Conservation (phyloP, 2,113 vertebrate species). For the Menura novaehollandiae region DNA sequence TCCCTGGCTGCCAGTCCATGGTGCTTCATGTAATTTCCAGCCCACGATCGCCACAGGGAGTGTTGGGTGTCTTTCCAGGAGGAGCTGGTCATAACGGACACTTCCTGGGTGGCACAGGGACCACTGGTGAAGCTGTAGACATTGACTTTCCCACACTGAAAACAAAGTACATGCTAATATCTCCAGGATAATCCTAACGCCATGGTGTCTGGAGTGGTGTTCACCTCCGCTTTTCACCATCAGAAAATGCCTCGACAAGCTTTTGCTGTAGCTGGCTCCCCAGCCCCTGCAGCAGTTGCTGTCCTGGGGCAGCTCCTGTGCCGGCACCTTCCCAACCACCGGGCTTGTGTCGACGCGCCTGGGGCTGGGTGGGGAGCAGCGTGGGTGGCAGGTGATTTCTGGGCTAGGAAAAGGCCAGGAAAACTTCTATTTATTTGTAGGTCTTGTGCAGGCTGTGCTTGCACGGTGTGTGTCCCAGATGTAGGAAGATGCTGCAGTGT, state of each 20-base stretch:
- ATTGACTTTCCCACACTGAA: not conserved
- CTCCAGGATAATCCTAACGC: not conserved
- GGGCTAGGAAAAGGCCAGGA: not conserved
- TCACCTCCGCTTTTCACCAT: not conserved
- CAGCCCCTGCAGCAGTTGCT: not conserved
- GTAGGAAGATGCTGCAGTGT: not conserved
- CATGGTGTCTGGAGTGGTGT: not conserved
- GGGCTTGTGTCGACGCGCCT: not conserved
- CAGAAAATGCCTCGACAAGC: not conserved
- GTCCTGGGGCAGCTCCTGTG: not conserved
- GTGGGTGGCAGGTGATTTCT: not conserved
- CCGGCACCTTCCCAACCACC: fast-evolving
- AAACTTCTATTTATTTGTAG: not conserved
- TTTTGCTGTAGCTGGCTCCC: not conserved
- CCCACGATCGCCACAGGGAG: fast-evolving
- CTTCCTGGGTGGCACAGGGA: fast-evolving
- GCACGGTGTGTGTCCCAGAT: not conserved
- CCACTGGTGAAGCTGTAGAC: not conserved
- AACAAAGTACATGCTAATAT: not conserved
- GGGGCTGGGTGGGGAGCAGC: not conserved
- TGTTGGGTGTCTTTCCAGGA: not conserved
- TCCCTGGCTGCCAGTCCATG: no score
- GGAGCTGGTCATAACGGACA: not conserved
- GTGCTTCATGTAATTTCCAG: not conserved
- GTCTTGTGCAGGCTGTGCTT: fast-evolving